phyloP scores from a whole-genome alignment of 2,888 invertebrate genomes.

The Platynereis dumerilii region DNA sequence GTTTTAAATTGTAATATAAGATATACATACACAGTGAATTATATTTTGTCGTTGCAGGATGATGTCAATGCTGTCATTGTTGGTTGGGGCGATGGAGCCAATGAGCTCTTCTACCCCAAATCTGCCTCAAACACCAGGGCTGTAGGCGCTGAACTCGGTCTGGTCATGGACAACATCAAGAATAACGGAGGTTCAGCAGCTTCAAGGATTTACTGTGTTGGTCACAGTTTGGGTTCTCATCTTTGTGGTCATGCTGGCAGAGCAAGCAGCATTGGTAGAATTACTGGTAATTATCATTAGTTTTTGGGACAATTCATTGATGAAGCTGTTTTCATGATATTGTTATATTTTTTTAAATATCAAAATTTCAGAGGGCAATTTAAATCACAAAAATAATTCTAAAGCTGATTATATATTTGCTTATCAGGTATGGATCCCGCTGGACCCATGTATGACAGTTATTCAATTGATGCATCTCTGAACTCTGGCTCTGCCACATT shows the following conservation, averaged over 20 bases:
- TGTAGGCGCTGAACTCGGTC: neutral
- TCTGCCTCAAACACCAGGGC: constrained; percentile 6
- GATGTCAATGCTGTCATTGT: neutral
- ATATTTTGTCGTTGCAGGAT: neutral
- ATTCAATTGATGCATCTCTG: too few species aligned
- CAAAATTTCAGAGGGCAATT: too few species aligned
- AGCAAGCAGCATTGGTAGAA: neutral
- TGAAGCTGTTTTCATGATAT: too few species aligned
- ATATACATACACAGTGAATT: too few species aligned
- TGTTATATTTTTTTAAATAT: too few species aligned
- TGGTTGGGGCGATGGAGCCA: constrained; percentile 5
- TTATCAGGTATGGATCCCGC: constrained; percentile 7
- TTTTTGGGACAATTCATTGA: too few species aligned
- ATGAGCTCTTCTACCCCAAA: neutral
- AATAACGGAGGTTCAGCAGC: neutral
- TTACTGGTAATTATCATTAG: too few species aligned
- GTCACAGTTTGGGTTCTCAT: constrained; percentile 1
- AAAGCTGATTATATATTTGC: too few species aligned
- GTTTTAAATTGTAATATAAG: too few species aligned
- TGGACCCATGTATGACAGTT: too few species aligned
- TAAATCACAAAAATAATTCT: too few species aligned
- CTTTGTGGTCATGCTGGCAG: constrained; percentile 1
- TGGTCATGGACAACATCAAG: neutral
- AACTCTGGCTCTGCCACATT: too few species aligned
- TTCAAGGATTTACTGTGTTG: neutral